These are phyloP conservation scores for Cephus rjabovi DNA, from an alignment of 2,888 invertebrate species.

Conservation along the genomic window DNA sequence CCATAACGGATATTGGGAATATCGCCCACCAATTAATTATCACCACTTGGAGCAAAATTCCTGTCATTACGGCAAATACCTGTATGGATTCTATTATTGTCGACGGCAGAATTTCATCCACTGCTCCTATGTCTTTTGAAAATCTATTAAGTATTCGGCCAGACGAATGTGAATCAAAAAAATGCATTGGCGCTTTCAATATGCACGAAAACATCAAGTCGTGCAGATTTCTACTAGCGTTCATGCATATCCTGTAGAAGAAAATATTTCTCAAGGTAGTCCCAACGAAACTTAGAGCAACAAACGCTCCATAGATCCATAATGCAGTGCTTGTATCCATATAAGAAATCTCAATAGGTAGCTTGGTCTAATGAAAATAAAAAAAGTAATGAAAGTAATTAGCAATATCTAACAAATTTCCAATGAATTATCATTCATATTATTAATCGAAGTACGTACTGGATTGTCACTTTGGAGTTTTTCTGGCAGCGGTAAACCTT, in stretches of 20 bases:
- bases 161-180: constrained; percentile 87
- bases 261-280: constrained; percentile 76
- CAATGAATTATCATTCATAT: not conserved
- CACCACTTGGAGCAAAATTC: constrained; percentile 79
- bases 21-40: constrained; percentile 78
- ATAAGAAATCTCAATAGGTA: not conserved
- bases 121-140: constrained; percentile 85
- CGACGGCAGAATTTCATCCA: constrained; percentile 79
- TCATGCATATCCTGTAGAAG: constrained; percentile 81
- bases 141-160: constrained; percentile 86
- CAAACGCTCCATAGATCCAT: constrained; percentile 72
- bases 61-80: constrained; percentile 77
- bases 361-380: not conserved
- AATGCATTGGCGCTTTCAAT: constrained; percentile 80
- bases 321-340: constrained; percentile 43
- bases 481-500: not conserved
- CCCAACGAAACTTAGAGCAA: constrained; percentile 72
- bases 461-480: not conserved
- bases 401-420: not conserved
- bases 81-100: constrained; percentile 75
- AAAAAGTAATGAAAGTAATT: not conserved
- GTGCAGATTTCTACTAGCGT: constrained; percentile 80
- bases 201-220: constrained; percentile 82
- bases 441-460: not conserved
- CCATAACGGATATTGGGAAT: constrained; percentile 74